Base-by-base conservation (phyloP, 2,888 invertebrate genomes). In the Limnephilus auricula region DNA sequence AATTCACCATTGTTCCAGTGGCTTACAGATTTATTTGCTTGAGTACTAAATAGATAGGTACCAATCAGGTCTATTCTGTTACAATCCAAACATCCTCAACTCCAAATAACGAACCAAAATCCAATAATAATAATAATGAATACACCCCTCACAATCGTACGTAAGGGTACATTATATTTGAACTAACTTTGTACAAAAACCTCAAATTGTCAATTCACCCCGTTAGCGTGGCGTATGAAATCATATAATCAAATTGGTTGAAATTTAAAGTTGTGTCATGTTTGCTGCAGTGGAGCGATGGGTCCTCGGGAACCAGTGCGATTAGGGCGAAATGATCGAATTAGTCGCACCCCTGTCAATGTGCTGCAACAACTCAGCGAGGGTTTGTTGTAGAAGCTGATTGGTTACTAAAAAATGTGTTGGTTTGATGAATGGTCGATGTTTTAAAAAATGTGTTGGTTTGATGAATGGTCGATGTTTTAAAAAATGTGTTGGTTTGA, bases 301-400 rank as follows among this genome's bases (percentile, higher is more conserved):
- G 89, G 65, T 30, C 45, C 87, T 30, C 79, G 12, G 79, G 89
- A 32, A 79, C 40, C 12, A 50, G 25, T 83, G 79, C 65, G 83
- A 86, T 90, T 91, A 83, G 87, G 91, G 80, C 34, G 45, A 65
- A 78, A 80, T 91, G 91, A 91, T 91, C 87, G 91, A 91, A 88
- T 91, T 91, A 91, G 90, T 83, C 87, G 87, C 87, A 32, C 79
- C 80, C 45, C 90, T 84, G 80, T 82, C 80, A 82, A 82, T 32
- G 80, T 34, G 18, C 32, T 82, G 80, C 32, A 31, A 82, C 32
- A 82, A 82, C 25, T 32, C 32, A 4, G 32, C 18, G 31, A 15
- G 80, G 80, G 65, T 65, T 32, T 18, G 32, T 82, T 82, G 15
- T 31, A 5, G 15, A 15, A 18, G 80, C 32, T 82, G 80, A 82